Base-by-base conservation (phyloP, 1,140 invertebrate genomes). In the Aphelinus certus region DNA sequence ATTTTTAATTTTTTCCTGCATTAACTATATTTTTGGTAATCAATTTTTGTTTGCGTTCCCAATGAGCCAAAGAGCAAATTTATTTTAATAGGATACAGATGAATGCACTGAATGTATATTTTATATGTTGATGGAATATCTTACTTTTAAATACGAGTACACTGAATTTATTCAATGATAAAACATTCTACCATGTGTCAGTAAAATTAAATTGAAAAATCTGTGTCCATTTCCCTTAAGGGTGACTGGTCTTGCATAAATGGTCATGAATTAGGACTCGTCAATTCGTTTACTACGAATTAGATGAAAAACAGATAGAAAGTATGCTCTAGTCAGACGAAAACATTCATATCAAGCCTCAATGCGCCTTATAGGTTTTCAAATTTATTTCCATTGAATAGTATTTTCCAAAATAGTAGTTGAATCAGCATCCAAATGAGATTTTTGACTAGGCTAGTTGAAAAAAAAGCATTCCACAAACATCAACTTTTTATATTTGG, bases 261-360 rank as follows among this genome's bases (percentile, higher is more conserved):
- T 48, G 62, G 45, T 57, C 55, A 57, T 61, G 60, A 55, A 65
- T 71, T 73, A 68, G 63, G 64, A 58, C 61, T 51, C 47, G 56
- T 58, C 58, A 63, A 69, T 66, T 47, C 63, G 76, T 79, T 75
- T 67, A 76, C 69, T 61, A 73, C 56, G 70, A 80, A 72, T 63
- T 73, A 67, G 68, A 71, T 78, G 78, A 71, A 79, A 58, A 45
- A 74, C 81, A 81, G 72, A 56, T 77, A 67, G 83, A 83, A 83
- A 82, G 81, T 85, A 81, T 84, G 83, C 79, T 83, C 84, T 86
- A 86, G 83, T 86, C 84, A 84, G 83, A 79, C 78, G 69, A 83
- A 81, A 57, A 76, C 57, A 66, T 66, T 73, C 43, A 66, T 73
- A 63, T 55, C 58, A 73, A 76, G 57, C 70, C 75, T 76, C 70